A percentile compares a stretch with the other conserved stretches of the same genome.
Conservation (phyloP, 2,113 vertebrate genomes). For the Daphoenositta chrysoptera region DNA sequence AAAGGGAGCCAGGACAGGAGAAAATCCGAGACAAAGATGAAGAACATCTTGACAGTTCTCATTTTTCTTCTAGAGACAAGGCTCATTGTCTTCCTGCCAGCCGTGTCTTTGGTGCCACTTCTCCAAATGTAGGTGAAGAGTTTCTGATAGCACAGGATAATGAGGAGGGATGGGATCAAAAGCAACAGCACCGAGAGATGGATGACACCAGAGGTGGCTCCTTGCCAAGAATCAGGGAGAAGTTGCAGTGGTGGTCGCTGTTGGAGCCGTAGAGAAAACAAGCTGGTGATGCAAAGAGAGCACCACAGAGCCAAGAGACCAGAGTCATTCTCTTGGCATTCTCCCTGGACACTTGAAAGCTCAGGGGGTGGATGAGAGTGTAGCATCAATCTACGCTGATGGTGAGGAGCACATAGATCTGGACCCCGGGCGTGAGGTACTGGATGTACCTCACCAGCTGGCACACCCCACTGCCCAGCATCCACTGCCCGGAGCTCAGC, state of each 20-base stretch:
- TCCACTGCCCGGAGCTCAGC: slow-evolving; percentile 79
- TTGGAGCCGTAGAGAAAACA: slow-evolving; percentile 80
- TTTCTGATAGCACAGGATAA: not conserved
- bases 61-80: not conserved
- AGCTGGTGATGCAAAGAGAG: slow-evolving; percentile 76
- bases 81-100: not conserved
- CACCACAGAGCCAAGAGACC: slow-evolving; percentile 82
- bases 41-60: not conserved
- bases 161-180: not conserved
- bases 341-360: slow-evolving; percentile 88
- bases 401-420: slow-evolving; percentile 85
- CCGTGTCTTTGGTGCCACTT: not conserved
- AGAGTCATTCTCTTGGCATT: slow-evolving; percentile 90
- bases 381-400: slow-evolving; percentile 89
- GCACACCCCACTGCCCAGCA: slow-evolving; percentile 74
- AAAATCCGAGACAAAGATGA: not conserved
- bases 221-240: slow-evolving; percentile 80
- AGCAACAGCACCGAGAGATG: not conserved
- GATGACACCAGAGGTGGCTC: slow-evolving; percentile 49
- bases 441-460: slow-evolving; percentile 82
- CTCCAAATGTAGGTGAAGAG: not conserved
- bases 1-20: not conserved
- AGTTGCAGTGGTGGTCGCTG: slow-evolving; percentile 76
- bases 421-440: slow-evolving; percentile 84
- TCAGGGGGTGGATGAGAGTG: slow-evolving; percentile 85